Conservation (phyloP, 37 sponge, comb jelly and placozoan genomes). For the Chondrosia reniformis region DNA sequence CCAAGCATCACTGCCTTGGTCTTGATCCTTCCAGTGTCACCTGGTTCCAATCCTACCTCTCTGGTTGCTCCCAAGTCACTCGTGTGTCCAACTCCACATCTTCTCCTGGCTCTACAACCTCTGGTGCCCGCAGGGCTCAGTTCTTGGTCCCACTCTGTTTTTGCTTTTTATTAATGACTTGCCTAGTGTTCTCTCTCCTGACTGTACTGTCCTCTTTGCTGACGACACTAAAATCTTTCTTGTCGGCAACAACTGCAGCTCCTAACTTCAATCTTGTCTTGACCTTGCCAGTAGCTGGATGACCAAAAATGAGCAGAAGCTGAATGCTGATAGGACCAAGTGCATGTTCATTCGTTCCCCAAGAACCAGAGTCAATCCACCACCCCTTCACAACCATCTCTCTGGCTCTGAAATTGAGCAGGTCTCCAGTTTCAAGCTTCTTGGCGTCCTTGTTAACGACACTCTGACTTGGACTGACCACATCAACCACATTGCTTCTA, state of each 20-base stretch:
- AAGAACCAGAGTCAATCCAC: background rate
- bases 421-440: background rate
- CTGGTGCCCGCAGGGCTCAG: background rate
- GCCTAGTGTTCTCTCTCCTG: background rate
- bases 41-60: too few species aligned
- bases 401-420: background rate
- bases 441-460: background rate
- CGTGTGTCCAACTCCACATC: background rate
- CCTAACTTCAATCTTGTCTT: background rate
- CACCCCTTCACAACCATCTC: background rate
- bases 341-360: background rate
- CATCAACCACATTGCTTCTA: too few species aligned
- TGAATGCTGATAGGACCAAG: background rate
- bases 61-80: background rate
- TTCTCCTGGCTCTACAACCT: background rate
- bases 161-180: too few species aligned
- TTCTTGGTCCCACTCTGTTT: background rate
- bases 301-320: background rate
- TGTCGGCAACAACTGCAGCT: background rate
- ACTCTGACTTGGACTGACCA: too few species aligned
- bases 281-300: too few species aligned
- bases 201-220: background rate
- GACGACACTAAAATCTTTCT: background rate
- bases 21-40: too few species aligned
- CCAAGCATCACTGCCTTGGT: too few species aligned